These are phyloP conservation scores for Chloropsis cyanopogon DNA, from an alignment of 2,113 vertebrate genomes.

Conservation along the genomic window DNA sequence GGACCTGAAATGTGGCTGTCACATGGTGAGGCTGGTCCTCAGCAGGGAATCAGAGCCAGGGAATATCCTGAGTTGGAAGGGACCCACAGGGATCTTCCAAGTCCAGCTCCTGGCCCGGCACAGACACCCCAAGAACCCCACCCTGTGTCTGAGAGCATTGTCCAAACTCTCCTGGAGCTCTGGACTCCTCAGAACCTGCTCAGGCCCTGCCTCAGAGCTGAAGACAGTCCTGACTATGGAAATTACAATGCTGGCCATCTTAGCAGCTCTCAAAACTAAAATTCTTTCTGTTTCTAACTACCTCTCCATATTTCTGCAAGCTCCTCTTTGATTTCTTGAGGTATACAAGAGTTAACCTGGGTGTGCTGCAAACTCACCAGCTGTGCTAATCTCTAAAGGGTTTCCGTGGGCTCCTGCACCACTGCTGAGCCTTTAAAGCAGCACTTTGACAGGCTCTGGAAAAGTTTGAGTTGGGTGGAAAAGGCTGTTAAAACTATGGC, in stretches of 20 bases:
- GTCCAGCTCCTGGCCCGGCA: neutral
- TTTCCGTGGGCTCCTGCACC: neutral
- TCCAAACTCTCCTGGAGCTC: neutral
- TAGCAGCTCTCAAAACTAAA: neutral
- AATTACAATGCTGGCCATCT: neutral
- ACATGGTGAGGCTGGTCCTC: neutral
- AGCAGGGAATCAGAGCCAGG: neutral
- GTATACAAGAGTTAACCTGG: neutral
- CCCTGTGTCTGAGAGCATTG: accelerated
- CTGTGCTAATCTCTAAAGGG: neutral
- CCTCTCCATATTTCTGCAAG: neutral
- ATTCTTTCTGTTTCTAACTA: neutral
- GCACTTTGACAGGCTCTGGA: neutral
- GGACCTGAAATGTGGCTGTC: accelerated
- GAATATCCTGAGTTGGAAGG: neutral
- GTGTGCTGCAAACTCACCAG: neutral
- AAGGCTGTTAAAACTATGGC: neutral
- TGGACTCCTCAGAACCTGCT: neutral
- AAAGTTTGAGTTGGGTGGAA: neutral
- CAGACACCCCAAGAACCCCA: neutral
- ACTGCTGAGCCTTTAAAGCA: neutral
- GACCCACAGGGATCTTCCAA: no score
- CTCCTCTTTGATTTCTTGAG: neutral
- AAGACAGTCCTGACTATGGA: neutral
- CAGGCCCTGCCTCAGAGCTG: neutral